Conservation (phyloP, 2,113 vertebrate genomes). For the Nesoenas mayeri region DNA sequence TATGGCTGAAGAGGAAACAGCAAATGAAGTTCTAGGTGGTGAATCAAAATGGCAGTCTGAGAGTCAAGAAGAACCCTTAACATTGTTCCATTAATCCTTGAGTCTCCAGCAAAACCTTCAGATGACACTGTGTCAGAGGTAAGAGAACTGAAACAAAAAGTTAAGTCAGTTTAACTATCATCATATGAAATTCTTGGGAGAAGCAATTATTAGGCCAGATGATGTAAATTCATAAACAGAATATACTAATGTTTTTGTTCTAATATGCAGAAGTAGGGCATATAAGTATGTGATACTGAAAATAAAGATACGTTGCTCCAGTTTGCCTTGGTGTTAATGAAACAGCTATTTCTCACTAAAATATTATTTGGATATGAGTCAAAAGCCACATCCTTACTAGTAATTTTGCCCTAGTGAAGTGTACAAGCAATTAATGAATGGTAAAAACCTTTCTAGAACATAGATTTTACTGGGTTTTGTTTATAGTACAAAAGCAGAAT, state of each 20-base stretch:
- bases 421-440: neutral
- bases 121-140: slow-evolving; percentile 69
- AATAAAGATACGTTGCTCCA: neutral
- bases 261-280: neutral
- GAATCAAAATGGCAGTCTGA: slow-evolving; percentile 68
- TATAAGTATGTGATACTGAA: neutral
- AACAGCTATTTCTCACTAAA: neutral
- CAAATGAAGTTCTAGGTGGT: slow-evolving; percentile 56
- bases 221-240: neutral
- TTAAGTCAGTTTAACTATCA: fast-evolving
- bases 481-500: neutral
- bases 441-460: neutral
- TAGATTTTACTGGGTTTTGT: neutral
- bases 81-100: slow-evolving; percentile 36
- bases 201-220: neutral
- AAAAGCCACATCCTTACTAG: neutral
- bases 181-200: neutral
- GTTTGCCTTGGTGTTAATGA: neutral
- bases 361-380: neutral
- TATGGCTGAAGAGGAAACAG: slow-evolving; percentile 54
- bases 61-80: slow-evolving; percentile 62
- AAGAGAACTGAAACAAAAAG: slow-evolving; percentile 10
- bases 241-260: neutral
- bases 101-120: slow-evolving; percentile 57
- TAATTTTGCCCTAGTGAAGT: neutral